phyloP scores from a whole-genome alignment of 2,113 vertebrate genomes.

The Datnioides undecimradiatus region DNA sequence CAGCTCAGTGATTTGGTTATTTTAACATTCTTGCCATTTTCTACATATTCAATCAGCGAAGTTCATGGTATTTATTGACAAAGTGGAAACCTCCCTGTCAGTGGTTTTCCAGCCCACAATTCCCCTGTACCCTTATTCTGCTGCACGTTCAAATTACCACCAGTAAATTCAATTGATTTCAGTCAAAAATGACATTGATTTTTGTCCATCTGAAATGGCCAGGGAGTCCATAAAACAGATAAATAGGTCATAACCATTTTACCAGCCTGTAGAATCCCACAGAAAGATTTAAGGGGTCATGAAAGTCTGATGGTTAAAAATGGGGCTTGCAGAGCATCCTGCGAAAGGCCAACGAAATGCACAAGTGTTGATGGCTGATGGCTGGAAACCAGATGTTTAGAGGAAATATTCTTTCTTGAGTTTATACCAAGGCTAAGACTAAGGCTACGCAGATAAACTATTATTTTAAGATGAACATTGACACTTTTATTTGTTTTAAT shows the following conservation, averaged over 20 bases:
- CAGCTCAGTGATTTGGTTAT: not conserved
- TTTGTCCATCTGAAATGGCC: constrained; percentile 77
- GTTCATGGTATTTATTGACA: constrained; percentile 42
- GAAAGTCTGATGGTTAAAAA: constrained; percentile 76
- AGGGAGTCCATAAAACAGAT: constrained; percentile 85
- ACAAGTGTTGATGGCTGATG: constrained; percentile 1
- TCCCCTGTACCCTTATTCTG: constrained; percentile 33
- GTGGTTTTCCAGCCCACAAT: constrained; percentile 46
- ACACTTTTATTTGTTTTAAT: constrained; percentile 23
- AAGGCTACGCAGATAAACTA: not conserved
- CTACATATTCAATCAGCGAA: constrained; percentile 14
- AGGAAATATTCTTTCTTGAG: not conserved
- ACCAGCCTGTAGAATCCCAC: constrained; percentile 81
- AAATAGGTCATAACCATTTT: constrained; percentile 86
- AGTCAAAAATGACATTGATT: constrained; percentile 82
- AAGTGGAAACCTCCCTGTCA: constrained; percentile 22
- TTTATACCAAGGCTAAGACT: constrained; percentile 9
- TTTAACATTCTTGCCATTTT: constrained; percentile 8
- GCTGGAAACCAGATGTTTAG: constrained; percentile 12
- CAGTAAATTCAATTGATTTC: constrained; percentile 79
- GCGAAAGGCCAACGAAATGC: constrained; percentile 43
- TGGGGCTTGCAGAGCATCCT: constrained; percentile 36
- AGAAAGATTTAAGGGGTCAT: constrained; percentile 82
- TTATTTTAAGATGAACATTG: constrained; percentile 9
- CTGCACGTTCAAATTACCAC: constrained; percentile 71